These are phyloP conservation scores for Sinocyclocheilus anophthalmus DNA, from an alignment of 2,113 vertebrate genomes.

Conservation along the genomic window DNA sequence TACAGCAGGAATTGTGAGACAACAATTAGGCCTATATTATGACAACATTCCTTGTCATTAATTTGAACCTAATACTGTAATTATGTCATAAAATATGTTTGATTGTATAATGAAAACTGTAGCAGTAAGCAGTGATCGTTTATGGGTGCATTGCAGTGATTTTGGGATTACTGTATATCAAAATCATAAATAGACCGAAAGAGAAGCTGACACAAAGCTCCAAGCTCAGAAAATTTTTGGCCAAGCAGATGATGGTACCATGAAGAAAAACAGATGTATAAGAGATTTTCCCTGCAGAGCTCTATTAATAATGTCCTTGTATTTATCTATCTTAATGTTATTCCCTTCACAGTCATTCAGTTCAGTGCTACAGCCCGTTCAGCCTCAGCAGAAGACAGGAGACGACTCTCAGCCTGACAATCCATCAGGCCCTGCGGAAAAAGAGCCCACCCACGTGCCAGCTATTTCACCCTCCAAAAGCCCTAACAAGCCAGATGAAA, in stretches of 20 bases:
- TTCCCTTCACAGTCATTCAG: slow-evolving; percentile 63
- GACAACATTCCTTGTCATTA: too few species aligned
- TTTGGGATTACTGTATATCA: background rate
- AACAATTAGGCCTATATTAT: too few species aligned
- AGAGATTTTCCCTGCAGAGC: background rate
- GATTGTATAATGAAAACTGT: background rate
- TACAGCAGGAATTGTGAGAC: too few species aligned
- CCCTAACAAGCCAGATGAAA: background rate
- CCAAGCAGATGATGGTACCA: background rate
- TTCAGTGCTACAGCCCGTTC: slow-evolving; percentile 57
- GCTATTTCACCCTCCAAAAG: slow-evolving; percentile 6
- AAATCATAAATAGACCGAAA: background rate
- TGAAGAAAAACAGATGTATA: background rate
- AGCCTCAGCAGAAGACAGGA: slow-evolving; percentile 59
- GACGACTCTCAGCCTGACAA: slow-evolving; percentile 29
- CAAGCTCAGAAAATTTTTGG: background rate
- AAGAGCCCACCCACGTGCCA: slow-evolving; percentile 35
- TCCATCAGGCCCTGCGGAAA: slow-evolving; percentile 1
- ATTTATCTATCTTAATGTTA: background rate
- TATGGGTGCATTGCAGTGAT: slow-evolving; percentile 23
- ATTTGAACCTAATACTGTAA: background rate
- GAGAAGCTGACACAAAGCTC: background rate
- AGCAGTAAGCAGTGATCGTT: background rate
- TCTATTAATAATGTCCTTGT: background rate
- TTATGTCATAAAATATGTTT: background rate